phyloP scores from a whole-genome alignment of 2,113 vertebrate genomes.

The Ictidomys tridecemlineatus region DNA sequence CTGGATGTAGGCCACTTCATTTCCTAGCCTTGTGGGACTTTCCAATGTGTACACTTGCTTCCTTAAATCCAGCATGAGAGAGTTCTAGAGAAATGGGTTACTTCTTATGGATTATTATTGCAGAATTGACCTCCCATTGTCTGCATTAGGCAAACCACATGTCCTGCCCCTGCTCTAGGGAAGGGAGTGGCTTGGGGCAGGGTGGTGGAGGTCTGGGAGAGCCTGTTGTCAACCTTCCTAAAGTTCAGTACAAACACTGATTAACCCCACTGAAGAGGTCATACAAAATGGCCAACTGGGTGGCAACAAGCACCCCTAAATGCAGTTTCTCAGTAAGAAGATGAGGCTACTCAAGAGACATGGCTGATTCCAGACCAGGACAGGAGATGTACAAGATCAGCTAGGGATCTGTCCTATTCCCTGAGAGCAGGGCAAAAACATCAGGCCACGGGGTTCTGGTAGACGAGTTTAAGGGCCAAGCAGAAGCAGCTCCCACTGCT shows the following conservation, averaged over 20 bases:
- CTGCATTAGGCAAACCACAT: not conserved
- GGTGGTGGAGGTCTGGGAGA: not conserved
- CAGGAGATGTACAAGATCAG: not conserved
- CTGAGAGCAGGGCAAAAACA: not conserved
- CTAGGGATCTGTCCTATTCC: not conserved
- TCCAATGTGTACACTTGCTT: not conserved
- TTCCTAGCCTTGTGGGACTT: not conserved
- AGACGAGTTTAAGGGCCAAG: not conserved
- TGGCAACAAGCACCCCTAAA: not conserved
- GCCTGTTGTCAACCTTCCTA: not conserved
- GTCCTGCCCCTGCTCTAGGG: too few species aligned
- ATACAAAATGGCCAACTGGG: not conserved
- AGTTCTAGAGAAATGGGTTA: not conserved
- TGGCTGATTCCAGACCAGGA: not conserved
- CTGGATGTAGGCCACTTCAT: not conserved
- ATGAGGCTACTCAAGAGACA: not conserved
- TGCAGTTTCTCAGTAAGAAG: not conserved
- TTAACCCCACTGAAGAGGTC: not conserved
- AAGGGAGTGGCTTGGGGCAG: not conserved
- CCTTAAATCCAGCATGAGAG: not conserved
- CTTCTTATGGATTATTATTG: too few species aligned
- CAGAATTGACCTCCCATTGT: not conserved
- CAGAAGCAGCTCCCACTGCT: not conserved
- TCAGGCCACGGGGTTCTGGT: too few species aligned
- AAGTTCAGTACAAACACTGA: not conserved